Base-by-base conservation (phyloP, 92 coral and sea anemone species). In the Diadumene lineata region DNA sequence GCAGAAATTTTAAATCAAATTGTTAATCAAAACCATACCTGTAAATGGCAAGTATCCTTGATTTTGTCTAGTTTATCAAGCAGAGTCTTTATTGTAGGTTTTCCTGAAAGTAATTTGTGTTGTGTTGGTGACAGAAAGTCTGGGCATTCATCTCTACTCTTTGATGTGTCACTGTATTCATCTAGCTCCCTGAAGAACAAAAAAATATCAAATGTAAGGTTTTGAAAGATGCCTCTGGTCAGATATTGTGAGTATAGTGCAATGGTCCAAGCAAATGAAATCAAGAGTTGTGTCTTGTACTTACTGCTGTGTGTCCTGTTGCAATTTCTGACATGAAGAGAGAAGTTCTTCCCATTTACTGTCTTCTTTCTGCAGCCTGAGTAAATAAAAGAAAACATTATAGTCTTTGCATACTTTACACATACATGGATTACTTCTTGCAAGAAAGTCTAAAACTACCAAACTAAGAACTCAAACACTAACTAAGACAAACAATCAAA, bases 41-140 rank as follows among this genome's bases (percentile, higher is more conserved):
- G 85, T 30, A 84, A 43, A 7, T 61, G 28, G 7, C 86, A 69
- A 23, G 57, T 32, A 16, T 78, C 74, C 60, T 88, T 86, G 43
- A 78, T 29, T 19, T 64, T 58, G 7, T 66, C 72, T 64, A 86
- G 65, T 64, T 72, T 83, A 29, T 86, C 94, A 71, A 77, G 48
- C 19, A 88, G 56, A 24, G 78, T 84, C 78, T 84, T 81, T n/a
- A 81, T 30, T 11, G 93, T 80, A n/a, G 88, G 97, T 66, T 84
- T 88, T 21, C 94, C 92, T 67, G 93, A 89, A 30, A 94, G 84
- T 68, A 94, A 72, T 67, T 88, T 83, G 79, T 87, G 89, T 62
- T 91, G 97, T 26, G 89, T 87, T 31, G 84, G 67, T 33, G 98
- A 94, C 32, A 91, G 85, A 73, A 88, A 88, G 81, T 88, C 94